Evolutionary conservation across 2,113 vertebrate genomes (phyloP).

Genomic region (Otis tarda): DNA sequence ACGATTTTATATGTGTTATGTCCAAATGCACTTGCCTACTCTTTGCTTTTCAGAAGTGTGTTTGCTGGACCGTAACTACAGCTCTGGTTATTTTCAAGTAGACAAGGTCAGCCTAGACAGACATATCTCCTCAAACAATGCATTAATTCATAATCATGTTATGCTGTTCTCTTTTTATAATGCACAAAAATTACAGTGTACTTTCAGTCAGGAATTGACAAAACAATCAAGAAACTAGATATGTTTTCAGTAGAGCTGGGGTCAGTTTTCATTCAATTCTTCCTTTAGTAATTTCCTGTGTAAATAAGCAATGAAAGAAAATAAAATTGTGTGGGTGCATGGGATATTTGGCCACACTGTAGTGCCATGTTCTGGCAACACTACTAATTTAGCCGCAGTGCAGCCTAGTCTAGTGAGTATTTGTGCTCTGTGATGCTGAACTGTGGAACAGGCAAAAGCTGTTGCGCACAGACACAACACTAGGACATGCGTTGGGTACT

Average conservation of each 20-base stretch:
- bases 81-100: neutral
- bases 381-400: neutral
- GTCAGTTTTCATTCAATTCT: neutral
- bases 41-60: neutral
- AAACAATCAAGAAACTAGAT: neutral
- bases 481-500: neutral
- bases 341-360: neutral
- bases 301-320: constrained; percentile 47
- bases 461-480: neutral
- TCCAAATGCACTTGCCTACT: neutral
- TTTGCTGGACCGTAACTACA: neutral
- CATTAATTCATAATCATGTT: neutral
- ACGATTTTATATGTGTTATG: neutral
- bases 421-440: neutral
- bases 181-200: neutral
- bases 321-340: neutral
- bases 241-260: neutral
- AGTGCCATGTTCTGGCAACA: neutral
- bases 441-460: neutral
- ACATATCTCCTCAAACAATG: neutral
- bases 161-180: neutral
- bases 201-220: neutral
- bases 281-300: constrained; percentile 3
- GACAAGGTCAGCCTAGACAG: neutral
- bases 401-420: neutral